phyloP scores from a whole-genome alignment of 2,888 invertebrate genomes.

The Caenorhabditis macrosperma region DNA sequence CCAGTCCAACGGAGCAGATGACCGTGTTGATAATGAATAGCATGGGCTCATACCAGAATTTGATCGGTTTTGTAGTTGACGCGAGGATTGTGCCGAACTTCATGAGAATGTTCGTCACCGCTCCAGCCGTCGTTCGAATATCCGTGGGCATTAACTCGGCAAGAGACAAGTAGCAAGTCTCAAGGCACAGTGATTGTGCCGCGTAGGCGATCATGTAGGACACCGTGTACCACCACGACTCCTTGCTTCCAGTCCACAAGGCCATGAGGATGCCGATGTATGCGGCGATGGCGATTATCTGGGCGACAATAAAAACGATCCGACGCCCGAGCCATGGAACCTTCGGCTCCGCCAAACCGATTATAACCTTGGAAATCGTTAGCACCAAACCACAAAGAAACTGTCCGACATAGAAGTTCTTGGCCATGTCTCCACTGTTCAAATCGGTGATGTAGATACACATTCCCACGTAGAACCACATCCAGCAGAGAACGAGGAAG shows the following conservation, averaged over 20 bases:
- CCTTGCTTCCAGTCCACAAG: conserved; percentile 38
- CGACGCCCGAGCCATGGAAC: conserved; percentile 45
- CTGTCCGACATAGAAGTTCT: conserved; percentile 49
- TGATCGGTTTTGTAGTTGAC: conserved; percentile 46
- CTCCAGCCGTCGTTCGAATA: conserved; percentile 36
- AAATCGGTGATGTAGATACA: conserved; percentile 46
- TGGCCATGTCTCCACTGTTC: conserved; percentile 51
- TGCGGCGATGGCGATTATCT: conserved; percentile 31
- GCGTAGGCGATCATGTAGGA: conserved; percentile 43
- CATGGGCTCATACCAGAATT: conserved; percentile 45
- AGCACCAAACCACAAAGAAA: conserved; percentile 38
- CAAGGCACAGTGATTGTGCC: conserved; percentile 36
- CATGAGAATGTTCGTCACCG: conserved; percentile 38
- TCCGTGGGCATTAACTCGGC: conserved; percentile 56
- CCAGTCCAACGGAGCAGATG: conserved; percentile 20
- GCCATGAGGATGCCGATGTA: conserved; percentile 25
- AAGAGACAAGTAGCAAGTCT: conserved; percentile 41
- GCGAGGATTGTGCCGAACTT: conserved; percentile 47
- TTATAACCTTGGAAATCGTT: conserved; percentile 43
- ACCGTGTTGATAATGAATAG: conserved; percentile 38
- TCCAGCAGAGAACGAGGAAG: conserved; percentile 47
- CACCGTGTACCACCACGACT: conserved; percentile 42
- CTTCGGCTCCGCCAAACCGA: conserved; percentile 38
- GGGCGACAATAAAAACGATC: conserved; percentile 26
- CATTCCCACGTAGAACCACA: conserved; percentile 59